Evolutionary conservation across 2,113 vertebrate genomes (phyloP), one percentile per base, ranked within the genome.

Genomic region (Corvus moneduloides): DNA sequence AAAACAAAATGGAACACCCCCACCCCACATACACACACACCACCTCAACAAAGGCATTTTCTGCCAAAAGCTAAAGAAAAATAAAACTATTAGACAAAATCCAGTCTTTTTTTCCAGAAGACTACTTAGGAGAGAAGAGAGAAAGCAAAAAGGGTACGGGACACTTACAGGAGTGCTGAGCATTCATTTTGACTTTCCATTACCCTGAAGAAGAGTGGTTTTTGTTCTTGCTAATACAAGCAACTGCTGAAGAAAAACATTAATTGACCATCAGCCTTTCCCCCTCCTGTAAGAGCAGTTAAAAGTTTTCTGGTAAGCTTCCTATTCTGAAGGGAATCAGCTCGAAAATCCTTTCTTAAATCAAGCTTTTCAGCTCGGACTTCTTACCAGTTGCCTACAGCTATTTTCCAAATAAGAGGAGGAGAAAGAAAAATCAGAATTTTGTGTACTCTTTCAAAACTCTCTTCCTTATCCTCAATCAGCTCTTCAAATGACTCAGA

Each of bases 111-210:
- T 86, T 30, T 5, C 24, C 15, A 61, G 13, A 78, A 92, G 5
- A 76, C 9, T 43, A 46, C 14, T 59, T 71, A 59, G 37, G 5
- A 44, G 17, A 79, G 41, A 83, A 41, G 15, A 69, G 9, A 59
- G 24, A 67, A 92, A 51, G 27, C 14, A 37, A 19, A 4, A 37
- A 17, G 10, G 16, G 4, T 28, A 44, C 0, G 0, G 27, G 54
- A 22, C 59, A 86, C 49, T 52, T 52, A 37, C 5, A 73, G 46
- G 48, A 77, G 11, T 3, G 11, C 3, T 55, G 14, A 89, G 19
- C 19, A 30, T 63, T 91, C 62, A 30, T 75, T 93, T 75, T 55
- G 55, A 58, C 20, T 21, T 82, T 75, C 30, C 27, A 24, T 49
- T 41, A 49, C 37, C 32, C 61, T 62, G 39, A 63, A 61, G 13